Conservation (phyloP, 2,113 vertebrate genomes). For the Octodon degus region DNA sequence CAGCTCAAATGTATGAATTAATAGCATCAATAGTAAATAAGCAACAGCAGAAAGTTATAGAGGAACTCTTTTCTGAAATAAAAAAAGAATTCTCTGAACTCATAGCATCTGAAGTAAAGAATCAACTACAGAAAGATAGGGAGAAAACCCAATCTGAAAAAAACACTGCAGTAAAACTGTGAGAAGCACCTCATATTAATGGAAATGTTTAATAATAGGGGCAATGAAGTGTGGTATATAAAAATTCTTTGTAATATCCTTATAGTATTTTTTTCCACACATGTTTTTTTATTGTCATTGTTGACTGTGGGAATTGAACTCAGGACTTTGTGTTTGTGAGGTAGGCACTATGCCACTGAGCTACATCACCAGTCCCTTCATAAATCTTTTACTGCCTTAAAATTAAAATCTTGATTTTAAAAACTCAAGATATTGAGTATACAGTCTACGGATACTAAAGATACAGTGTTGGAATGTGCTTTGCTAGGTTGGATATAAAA, state of each 20-base stretch:
- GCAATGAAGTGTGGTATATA: not conserved
- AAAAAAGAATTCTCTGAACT: too few relatives aligned
- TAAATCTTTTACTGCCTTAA: not conserved
- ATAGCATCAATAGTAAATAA: too few relatives aligned
- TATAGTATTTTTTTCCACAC: not conserved
- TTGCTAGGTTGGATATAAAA: not conserved
- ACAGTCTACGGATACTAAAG: not conserved
- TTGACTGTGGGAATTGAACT: too few relatives aligned
- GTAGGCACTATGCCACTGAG: too few relatives aligned
- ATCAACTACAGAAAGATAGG: too few relatives aligned
- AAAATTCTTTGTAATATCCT: not conserved
- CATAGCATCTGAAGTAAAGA: too few relatives aligned
- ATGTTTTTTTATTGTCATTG: too few relatives aligned
- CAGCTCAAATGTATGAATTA: too few relatives aligned
- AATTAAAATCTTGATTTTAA: not conserved
- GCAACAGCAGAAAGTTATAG: too few relatives aligned
- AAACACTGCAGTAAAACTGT: not conserved
- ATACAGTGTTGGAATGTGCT: not conserved
- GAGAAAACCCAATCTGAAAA: too few relatives aligned
- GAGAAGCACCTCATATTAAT: not conserved
- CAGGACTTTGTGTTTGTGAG: too few relatives aligned
- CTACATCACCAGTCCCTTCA: not conserved
- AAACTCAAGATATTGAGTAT: not conserved
- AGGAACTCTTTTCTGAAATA: too few relatives aligned
- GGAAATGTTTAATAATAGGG: not conserved